A percentile compares a stretch with the other conserved stretches of the same genome.
Conservation (phyloP, 2,888 invertebrate species). For the Mechanitis messenoides region DNA sequence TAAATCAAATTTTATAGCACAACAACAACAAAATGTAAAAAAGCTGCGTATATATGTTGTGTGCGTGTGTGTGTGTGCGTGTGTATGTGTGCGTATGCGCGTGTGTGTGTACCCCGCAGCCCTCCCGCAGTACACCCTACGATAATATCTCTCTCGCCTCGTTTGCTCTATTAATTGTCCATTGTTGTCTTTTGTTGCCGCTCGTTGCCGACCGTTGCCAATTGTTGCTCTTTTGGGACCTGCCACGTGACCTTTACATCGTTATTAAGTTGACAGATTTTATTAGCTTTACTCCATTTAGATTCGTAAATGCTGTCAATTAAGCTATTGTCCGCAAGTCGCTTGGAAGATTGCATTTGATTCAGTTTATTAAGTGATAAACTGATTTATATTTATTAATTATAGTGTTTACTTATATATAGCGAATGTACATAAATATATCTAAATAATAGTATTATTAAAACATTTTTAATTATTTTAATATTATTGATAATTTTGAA, state of each 20-base stretch:
- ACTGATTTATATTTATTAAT: conserved; percentile 9
- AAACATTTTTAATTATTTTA: too few species aligned
- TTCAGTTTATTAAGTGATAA: conserved; percentile 15
- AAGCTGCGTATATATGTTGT: too few species aligned
- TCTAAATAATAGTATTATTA: too few species aligned
- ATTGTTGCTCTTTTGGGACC: conserved; percentile 48
- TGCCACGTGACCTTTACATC: conserved; percentile 26
- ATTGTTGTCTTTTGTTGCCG: conserved; percentile 31
- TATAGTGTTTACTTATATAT: neutral
- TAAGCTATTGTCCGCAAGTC: conserved; percentile 9
- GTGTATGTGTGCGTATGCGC: too few species aligned
- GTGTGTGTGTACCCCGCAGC: neutral
- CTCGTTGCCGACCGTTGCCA: conserved; percentile 14
- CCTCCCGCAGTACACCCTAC: conserved; percentile 19
- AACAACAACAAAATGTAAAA: too few species aligned
- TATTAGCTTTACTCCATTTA: conserved; percentile 31
- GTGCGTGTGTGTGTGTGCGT: too few species aligned
- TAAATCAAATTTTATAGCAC: too few species aligned
- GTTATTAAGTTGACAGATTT: conserved; percentile 33
- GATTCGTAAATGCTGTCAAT: conserved; percentile 20
- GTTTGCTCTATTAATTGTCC: conserved; percentile 59
- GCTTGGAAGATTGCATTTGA: conserved; percentile 13
- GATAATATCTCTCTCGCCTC: conserved; percentile 47
- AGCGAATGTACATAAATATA: neutral
- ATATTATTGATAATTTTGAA: too few species aligned